Conservation (phyloP, 2,113 vertebrate genomes). For the Hirundichthys speculiger region DNA sequence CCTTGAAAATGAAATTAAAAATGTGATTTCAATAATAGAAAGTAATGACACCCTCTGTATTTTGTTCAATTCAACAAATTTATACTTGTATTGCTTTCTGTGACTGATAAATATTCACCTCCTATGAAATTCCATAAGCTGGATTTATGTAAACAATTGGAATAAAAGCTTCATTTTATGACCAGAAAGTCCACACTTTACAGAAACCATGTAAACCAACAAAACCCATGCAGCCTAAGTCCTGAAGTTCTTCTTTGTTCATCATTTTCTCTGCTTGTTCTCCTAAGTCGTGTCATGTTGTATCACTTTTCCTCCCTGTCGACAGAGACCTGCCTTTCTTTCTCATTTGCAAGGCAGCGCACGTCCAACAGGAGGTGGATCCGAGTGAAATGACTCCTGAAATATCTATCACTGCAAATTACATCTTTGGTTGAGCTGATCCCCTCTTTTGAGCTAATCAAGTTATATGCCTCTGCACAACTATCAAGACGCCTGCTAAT, state of each 20-base stretch:
- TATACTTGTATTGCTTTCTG: conserved; percentile 15
- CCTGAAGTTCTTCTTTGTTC: conserved; percentile 23
- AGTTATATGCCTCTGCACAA: conserved; percentile 65
- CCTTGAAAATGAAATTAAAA: conserved; percentile 10
- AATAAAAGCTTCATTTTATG: conserved; percentile 57
- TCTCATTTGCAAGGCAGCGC: conserved; percentile 38
- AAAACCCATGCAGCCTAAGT: conserved; percentile 4
- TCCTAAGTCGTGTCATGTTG: conserved; percentile 1
- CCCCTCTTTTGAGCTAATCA: conserved; percentile 73
- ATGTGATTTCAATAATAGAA: conserved; percentile 27
- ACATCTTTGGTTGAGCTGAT: conserved; percentile 65
- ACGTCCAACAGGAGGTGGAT: conserved; percentile 36
- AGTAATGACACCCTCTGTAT: conserved; percentile 1
- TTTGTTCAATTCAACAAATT: conserved; percentile 5
- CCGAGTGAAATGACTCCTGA: conserved; percentile 54
- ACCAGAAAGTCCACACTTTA: conserved; percentile 28
- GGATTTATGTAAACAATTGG: conserved; percentile 64
- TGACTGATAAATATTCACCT: conserved; percentile 40
- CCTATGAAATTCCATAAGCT: conserved; percentile 30
- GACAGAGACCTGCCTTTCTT: conserved; percentile 1
- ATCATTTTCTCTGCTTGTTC: conserved; percentile 29
- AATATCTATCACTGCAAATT: conserved; percentile 69
- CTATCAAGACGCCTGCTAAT: conserved; percentile 69
- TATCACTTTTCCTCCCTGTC: conserved; percentile 5
- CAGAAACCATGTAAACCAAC: conserved; percentile 52